Conservation (phyloP, 2,888 invertebrate genomes). For the Nebria brevicollis region DNA sequence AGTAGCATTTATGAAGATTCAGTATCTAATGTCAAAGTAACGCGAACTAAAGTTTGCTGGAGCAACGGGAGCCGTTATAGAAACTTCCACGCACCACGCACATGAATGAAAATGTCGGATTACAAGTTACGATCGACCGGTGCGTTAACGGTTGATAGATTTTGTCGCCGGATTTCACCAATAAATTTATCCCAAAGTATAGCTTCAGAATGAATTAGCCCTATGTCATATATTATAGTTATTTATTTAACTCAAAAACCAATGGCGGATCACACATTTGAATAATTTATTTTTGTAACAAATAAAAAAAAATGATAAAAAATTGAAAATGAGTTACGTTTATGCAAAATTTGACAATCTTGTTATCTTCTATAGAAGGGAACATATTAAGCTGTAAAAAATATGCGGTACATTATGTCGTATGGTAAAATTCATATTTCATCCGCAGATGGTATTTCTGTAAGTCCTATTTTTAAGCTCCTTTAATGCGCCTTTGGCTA, state of each 20-base stretch:
- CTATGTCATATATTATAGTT: not conserved
- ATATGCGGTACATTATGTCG: too few relatives aligned
- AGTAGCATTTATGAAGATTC: not conserved
- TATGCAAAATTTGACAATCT: too few relatives aligned
- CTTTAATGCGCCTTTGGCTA: not conserved
- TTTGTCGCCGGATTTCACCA: not conserved
- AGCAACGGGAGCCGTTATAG: too few relatives aligned
- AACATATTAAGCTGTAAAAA: too few relatives aligned
- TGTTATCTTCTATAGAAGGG: too few relatives aligned
- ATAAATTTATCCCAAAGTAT: not conserved
- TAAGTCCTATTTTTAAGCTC: not conserved
- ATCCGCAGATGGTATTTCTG: slow-evolving; percentile 2
- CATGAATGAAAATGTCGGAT: not conserved
- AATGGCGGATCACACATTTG: too few relatives aligned
- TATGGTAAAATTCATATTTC: slow-evolving; percentile 9
- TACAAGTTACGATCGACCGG: not conserved
- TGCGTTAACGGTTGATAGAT: not conserved
- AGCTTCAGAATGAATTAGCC: not conserved
- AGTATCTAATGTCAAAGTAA: not conserved
- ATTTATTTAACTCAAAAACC: not conserved
- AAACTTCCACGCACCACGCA: not conserved
- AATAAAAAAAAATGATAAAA: too few relatives aligned
- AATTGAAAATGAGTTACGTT: too few relatives aligned
- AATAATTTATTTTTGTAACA: too few relatives aligned
- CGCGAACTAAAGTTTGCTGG: not conserved